phyloP scores from a whole-genome alignment of 2,797 vertebrate species.

The Sebastes steindachneri region DNA sequence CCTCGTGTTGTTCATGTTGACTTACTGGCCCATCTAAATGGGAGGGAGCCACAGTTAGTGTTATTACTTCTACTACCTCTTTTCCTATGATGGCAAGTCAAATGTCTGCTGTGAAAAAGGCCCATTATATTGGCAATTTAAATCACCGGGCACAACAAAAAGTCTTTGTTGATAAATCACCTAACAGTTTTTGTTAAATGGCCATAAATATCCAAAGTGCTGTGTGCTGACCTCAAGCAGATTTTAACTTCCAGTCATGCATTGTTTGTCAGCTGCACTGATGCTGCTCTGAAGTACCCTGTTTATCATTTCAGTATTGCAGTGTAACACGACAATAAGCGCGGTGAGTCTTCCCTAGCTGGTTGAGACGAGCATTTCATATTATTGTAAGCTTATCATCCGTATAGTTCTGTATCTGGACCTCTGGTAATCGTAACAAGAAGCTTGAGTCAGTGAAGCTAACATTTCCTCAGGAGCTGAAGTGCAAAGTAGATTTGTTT shows the following conservation, averaged over 20 bases:
- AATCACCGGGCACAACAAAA: neutral
- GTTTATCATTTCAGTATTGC: neutral
- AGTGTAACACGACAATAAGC: neutral
- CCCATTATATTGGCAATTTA: neutral
- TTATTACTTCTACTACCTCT: neutral
- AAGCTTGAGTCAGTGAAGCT: neutral
- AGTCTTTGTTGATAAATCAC: neutral
- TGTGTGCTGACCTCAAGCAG: neutral
- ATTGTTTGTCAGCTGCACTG: neutral
- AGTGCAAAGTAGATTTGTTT: neutral
- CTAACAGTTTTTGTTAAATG: neutral
- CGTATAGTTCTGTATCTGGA: neutral
- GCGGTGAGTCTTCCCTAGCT: neutral
- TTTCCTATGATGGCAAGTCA: neutral
- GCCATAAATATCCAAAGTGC: neutral
- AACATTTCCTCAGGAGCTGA: neutral
- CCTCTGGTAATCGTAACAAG: neutral
- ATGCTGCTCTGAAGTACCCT: neutral
- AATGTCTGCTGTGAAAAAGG: neutral
- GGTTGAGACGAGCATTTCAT: neutral
- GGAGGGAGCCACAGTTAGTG: neutral
- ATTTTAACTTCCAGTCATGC: neutral
- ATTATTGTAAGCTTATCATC: neutral
- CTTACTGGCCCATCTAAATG: neutral
- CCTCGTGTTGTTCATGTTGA: neutral